Percentiles rank a stretch among this genome's conserved stretches.
These are phyloP conservation scores for Danio kyathit DNA, from an alignment of 2,797 vertebrate species.

Conservation along the genomic window DNA sequence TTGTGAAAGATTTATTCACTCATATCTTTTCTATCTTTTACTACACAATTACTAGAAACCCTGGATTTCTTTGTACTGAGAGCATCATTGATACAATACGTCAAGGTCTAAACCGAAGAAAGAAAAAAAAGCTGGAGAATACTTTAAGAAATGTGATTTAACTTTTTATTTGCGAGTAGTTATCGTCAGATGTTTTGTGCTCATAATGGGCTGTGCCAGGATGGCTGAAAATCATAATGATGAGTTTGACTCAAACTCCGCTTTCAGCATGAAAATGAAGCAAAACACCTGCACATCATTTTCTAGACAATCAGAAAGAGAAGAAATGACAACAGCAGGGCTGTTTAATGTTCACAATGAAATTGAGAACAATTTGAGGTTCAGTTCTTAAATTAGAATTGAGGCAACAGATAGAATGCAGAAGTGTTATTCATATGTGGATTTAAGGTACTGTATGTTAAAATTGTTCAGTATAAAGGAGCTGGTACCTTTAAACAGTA, in stretches of 20 bases:
- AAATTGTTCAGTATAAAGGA: too few relatives aligned
- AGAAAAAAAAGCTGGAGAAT: background rate
- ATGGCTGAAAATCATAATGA: slow-evolving; percentile 1
- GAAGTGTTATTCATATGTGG: background rate
- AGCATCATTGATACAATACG: background rate
- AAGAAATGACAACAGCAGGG: background rate
- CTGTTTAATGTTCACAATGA: background rate
- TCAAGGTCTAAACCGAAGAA: slow-evolving; percentile 3
- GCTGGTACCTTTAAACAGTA: too few relatives aligned
- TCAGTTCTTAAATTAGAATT: background rate
- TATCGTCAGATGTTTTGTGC: background rate
- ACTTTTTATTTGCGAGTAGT: background rate
- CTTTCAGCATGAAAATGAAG: slow-evolving; percentile 9
- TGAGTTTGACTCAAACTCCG: background rate
- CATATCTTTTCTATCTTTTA: slow-evolving; percentile 11
- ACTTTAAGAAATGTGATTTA: background rate
- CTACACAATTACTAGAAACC: background rate
- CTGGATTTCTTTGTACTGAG: background rate
- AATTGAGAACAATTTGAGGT: background rate
- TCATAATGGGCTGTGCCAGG: background rate
- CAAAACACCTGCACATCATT: background rate
- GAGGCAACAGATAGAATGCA: background rate
- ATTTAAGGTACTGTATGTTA: background rate
- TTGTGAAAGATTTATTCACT: slow-evolving; percentile 22
- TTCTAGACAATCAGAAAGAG: background rate